A percentile compares a stretch with the other conserved stretches of the same genome.
phyloP scores from a whole-genome alignment of 2,888 invertebrate genomes.

The Athalia rosae region DNA sequence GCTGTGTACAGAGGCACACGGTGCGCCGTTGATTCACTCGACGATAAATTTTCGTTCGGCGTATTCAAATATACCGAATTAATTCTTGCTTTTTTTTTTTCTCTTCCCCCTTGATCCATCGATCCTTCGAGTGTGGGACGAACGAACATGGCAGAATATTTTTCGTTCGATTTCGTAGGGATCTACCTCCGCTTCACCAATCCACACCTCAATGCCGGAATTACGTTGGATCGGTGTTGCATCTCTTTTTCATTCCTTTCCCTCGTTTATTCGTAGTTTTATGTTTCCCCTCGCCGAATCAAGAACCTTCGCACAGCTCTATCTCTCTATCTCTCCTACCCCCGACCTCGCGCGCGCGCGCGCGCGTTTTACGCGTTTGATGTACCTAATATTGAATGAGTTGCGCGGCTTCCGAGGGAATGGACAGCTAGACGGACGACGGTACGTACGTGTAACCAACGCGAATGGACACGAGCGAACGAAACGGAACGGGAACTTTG shows the following conservation, averaged over 20 bases:
- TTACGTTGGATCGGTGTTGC: too few species aligned
- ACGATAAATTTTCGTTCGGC: too few species aligned
- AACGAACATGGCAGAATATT: too few species aligned
- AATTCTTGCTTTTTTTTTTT: not conserved
- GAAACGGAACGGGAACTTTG: not conserved
- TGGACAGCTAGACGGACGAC: not conserved
- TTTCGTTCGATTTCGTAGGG: too few species aligned
- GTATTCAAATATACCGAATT: not conserved
- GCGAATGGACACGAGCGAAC: not conserved
- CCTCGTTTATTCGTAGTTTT: too few species aligned
- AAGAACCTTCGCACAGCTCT: not conserved
- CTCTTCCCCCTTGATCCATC: too few species aligned
- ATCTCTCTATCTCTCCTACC: not conserved
- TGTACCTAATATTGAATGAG: constrained; percentile 32
- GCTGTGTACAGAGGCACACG: constrained; percentile 6
- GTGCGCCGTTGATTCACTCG: too few species aligned
- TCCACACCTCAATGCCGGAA: too few species aligned
- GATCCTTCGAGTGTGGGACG: too few species aligned
- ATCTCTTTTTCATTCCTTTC: too few species aligned
- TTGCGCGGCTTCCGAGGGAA: constrained; percentile 1
- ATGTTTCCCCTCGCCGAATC: too few species aligned
- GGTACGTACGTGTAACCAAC: not conserved
- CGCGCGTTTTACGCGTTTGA: constrained; percentile 13
- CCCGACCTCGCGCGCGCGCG: not conserved
- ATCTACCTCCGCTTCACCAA: too few species aligned